Percentiles rank a stretch among this genome's conserved stretches.
These are phyloP conservation scores for Rotaria magnacalcarata DNA, from an alignment of 2,888 invertebrate genomes.

Conservation along the genomic window DNA sequence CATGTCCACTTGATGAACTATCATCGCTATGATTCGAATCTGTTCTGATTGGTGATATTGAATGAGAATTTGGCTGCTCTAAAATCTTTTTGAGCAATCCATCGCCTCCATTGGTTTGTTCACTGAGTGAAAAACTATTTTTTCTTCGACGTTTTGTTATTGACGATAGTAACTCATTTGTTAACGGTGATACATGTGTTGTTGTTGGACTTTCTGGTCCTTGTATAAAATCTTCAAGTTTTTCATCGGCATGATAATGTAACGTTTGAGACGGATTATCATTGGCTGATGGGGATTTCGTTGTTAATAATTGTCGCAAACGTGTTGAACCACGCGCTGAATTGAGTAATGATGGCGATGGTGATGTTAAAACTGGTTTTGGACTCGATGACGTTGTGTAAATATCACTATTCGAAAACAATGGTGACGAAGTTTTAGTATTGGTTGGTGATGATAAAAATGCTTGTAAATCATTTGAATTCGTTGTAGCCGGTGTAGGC, in stretches of 20 bases:
- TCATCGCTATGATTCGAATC: constrained; percentile 19
- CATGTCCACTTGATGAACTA: neutral
- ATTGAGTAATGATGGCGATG: neutral
- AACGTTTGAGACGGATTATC: neutral
- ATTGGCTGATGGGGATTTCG: neutral
- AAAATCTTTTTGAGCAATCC: neutral
- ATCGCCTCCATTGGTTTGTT: neutral
- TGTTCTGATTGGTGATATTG: constrained; percentile 8
- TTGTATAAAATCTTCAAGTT: constrained; percentile 9
- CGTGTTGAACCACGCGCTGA: neutral
- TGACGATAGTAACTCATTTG: neutral
- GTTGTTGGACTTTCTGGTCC: constrained; percentile 10
- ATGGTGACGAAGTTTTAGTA: neutral
- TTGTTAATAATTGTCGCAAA: constrained; percentile 25
- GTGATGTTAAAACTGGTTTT: neutral
- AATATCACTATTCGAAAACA: neutral
- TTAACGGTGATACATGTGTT: neutral
- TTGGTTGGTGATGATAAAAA: neutral
- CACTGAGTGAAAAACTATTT: neutral
- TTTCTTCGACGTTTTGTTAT: constrained; percentile 15
- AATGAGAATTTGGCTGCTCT: neutral
- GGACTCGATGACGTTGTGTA: constrained; percentile 12
- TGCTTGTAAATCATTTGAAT: neutral
- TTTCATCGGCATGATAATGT: neutral
- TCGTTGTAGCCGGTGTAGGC: neutral